Conservation (phyloP, 2,113 vertebrate genomes). For the Ptilonorhynchus violaceus region DNA sequence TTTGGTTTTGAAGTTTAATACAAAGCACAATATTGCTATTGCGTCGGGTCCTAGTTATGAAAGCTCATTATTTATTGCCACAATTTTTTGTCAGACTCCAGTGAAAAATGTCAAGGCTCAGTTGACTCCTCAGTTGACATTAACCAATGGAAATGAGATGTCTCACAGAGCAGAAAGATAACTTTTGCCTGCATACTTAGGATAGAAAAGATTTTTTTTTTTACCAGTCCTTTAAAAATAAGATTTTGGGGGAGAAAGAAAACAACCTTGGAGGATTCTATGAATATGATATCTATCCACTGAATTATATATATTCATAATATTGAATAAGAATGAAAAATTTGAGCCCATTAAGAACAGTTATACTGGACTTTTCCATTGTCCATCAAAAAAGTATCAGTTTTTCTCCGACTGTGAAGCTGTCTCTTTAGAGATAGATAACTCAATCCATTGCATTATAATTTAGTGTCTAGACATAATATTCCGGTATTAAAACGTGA, state of each 20-base stretch:
- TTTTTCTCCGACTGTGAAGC: not conserved
- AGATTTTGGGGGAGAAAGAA: not conserved
- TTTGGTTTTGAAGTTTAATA: not conserved
- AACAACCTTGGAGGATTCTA: not conserved
- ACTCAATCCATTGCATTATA: not conserved
- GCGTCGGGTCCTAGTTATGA: not conserved
- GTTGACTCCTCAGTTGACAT: not conserved
- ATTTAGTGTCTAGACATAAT: not conserved
- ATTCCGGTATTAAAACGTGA: not conserved
- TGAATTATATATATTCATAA: not conserved
- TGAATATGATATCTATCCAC: not conserved
- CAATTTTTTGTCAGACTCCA: not conserved
- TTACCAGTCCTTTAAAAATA: not conserved
- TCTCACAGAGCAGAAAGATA: not conserved
- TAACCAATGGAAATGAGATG: not conserved
- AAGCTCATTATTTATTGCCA: not conserved
- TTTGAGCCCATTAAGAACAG: not conserved
- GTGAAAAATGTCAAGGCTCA: not conserved
- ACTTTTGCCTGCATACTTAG: not conserved
- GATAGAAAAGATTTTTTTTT: not conserved
- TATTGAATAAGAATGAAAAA: not conserved
- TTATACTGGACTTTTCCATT: not conserved
- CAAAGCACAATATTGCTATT: not conserved
- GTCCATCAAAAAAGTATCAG: not conserved
- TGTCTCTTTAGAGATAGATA: not conserved